phyloP scores from a whole-genome alignment of 2,888 invertebrate species.

The Stratiomys singularior region DNA sequence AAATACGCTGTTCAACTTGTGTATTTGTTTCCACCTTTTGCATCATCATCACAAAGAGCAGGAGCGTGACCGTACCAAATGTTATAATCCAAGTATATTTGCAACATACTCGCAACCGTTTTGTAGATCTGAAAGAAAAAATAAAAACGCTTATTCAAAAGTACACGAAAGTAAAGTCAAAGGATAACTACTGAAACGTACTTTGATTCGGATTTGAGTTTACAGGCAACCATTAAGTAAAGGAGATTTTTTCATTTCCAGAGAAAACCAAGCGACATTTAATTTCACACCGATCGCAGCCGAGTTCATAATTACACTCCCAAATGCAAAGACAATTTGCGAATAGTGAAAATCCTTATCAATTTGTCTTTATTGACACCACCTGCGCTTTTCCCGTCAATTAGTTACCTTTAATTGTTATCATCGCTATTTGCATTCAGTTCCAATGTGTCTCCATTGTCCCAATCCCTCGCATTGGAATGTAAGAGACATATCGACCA shows the following conservation, averaged over 20 bases:
- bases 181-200: background rate
- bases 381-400: slow-evolving; percentile 41
- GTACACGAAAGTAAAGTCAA: background rate
- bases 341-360: background rate
- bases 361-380: slow-evolving; percentile 29
- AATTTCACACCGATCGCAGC: slow-evolving; percentile 3
- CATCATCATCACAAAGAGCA: slow-evolving; percentile 28
- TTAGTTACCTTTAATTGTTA: background rate
- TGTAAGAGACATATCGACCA: background rate
- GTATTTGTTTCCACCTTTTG: slow-evolving; percentile 13
- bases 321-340: background rate
- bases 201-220: background rate
- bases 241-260: slow-evolving; percentile 10
- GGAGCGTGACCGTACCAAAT: slow-evolving; percentile 35
- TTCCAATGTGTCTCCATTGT: background rate
- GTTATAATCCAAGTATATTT: slow-evolving; percentile 34
- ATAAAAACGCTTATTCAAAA: background rate
- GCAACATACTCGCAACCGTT: slow-evolving; percentile 31
- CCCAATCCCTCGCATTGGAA: background rate
- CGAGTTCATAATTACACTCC: slow-evolving; percentile 21
- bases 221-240: slow-evolving; percentile 7
- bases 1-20: background rate
- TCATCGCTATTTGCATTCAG: background rate
- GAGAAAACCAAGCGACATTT: background rate
- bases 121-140: background rate